Evolutionary conservation across 1,140 invertebrate genomes (phyloP).

Genomic region (Belonocnema kinseyi): DNA sequence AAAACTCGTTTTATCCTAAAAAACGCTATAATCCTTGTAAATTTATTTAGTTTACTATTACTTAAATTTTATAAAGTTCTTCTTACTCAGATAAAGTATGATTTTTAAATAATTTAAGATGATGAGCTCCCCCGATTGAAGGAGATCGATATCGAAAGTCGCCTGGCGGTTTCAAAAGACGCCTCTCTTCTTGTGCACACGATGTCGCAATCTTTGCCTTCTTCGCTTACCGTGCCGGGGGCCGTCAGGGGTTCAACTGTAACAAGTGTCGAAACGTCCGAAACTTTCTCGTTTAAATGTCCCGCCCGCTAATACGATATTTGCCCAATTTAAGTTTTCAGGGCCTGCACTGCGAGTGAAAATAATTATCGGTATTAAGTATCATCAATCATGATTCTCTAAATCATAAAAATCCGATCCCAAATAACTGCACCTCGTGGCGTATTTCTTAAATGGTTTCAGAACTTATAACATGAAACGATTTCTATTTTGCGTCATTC

Average conservation of each 20-base stretch:
- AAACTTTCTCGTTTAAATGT: slow-evolving; percentile 41
- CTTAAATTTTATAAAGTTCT: no score
- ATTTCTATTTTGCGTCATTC: no score
- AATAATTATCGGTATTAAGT: background rate
- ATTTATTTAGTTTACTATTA: no score
- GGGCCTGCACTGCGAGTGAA: background rate
- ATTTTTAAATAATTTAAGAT: slow-evolving; percentile 16
- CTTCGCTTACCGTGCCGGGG: background rate
- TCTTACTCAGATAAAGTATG: background rate
- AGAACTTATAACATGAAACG: no score
- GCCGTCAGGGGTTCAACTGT: background rate
- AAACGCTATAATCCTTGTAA: no score
- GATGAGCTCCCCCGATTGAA: background rate
- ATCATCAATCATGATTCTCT: background rate
- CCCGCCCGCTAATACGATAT: slow-evolving; percentile 33
- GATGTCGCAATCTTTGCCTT: slow-evolving; percentile 31
- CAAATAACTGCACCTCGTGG: no score
- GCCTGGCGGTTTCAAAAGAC: slow-evolving; percentile 26
- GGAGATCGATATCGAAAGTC: slow-evolving; percentile 22
- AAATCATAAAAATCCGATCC: background rate
- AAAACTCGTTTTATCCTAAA: no score
- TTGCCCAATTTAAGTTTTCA: slow-evolving; percentile 7
- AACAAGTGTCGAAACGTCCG: slow-evolving; percentile 37
- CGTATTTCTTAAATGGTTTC: no score
- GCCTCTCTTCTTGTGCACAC: background rate